Evolutionary conservation across 1,140 invertebrate genomes (phyloP).

Genomic region (Chymomyza costata): DNA sequence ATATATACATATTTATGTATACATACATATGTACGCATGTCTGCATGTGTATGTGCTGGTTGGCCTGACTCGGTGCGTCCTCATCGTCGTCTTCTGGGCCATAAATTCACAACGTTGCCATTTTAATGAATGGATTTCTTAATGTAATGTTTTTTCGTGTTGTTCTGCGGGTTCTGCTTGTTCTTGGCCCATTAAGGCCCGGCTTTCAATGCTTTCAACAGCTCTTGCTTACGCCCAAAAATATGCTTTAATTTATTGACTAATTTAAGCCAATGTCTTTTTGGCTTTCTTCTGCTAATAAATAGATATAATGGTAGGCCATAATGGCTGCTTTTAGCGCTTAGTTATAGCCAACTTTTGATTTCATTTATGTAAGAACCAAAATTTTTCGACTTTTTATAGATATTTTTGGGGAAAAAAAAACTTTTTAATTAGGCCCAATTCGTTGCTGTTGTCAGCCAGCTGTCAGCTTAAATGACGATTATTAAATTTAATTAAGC

Average conservation of each 20-base stretch:
- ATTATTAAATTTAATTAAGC: conserved; percentile 56
- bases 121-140: conserved; percentile 72
- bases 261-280: conserved; percentile 45
- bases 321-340: too few species aligned
- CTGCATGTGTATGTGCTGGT: too few species aligned
- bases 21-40: too few species aligned
- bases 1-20: too few species aligned
- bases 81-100: conserved; percentile 25
- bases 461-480: not conserved
- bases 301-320: too few species aligned
- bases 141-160: conserved; percentile 53
- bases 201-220: too few species aligned
- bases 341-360: too few species aligned
- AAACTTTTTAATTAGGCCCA: not conserved
- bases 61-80: not conserved
- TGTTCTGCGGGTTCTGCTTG: too few species aligned
- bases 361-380: too few species aligned
- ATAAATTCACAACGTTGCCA: conserved; percentile 65
- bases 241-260: conserved; percentile 62
- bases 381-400: too few species aligned
- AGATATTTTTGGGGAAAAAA: conserved; percentile 50
- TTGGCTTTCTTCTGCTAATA: too few species aligned
- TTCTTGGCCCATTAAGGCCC: conserved; percentile 52
- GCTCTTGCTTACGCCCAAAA: not conserved
- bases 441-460: too few species aligned